Evolutionary conservation across 2,888 invertebrate genomes (phyloP).

Genomic region (Luffia ferchaultella): DNA sequence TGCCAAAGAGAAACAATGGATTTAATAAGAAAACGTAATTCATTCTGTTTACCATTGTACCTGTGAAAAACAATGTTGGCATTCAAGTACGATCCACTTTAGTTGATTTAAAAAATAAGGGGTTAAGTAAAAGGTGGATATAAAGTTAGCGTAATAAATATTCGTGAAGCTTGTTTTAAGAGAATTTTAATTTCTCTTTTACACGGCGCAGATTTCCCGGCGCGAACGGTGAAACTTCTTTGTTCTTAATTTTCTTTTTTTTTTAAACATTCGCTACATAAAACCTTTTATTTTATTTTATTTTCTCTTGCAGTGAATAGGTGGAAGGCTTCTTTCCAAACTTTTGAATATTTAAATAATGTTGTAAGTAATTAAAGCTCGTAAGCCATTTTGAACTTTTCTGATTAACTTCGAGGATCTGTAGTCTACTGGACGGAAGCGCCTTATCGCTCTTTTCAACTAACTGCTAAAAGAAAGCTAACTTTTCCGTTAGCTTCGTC

Average conservation of each 20-base stretch:
- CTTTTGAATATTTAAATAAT: conserved; percentile 34
- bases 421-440: background rate
- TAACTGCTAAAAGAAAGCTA: conserved; percentile 46
- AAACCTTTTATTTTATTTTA: conserved; percentile 56
- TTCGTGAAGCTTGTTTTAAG: conserved; percentile 55
- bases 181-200: conserved; percentile 51
- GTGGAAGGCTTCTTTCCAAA: conserved; percentile 49
- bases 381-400: background rate
- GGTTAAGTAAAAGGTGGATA: conserved; percentile 18
- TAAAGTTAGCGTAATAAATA: conserved; percentile 62
- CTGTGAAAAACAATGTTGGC: conserved; percentile 26
- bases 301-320: conserved; percentile 55
- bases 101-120: conserved; percentile 28
- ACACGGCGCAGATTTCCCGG: conserved; percentile 58
- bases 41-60: too few relatives aligned
- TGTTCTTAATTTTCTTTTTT: conserved; percentile 60
- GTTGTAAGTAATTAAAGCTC: background rate
- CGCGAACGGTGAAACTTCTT: conserved; percentile 60
- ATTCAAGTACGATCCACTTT: conserved; percentile 35
- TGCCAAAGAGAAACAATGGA: too few relatives aligned
- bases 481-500: conserved; percentile 28
- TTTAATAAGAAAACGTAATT: too few relatives aligned
- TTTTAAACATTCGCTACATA: conserved; percentile 17
- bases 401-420: background rate
- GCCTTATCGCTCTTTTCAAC: conserved; percentile 8